Evolutionary conservation across 2,888 invertebrate genomes (phyloP).

Genomic region (Arctia plantaginis): DNA sequence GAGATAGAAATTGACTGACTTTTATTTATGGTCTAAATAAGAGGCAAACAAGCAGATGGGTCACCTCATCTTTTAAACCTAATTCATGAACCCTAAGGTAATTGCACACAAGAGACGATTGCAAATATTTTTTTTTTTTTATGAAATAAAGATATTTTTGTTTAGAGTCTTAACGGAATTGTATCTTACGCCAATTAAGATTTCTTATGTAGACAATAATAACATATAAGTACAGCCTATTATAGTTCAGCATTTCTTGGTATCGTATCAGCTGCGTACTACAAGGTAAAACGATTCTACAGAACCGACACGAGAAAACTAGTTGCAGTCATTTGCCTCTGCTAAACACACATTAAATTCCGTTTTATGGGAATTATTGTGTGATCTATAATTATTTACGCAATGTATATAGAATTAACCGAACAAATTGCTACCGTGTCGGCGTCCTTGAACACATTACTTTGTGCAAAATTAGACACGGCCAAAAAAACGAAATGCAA

Average conservation of each 20-base stretch:
- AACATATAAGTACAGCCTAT: conserved; percentile 23
- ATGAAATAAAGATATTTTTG: too few species aligned
- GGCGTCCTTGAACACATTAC: conserved; percentile 61
- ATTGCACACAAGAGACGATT: too few species aligned
- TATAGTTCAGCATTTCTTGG: conserved; percentile 22
- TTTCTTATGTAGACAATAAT: conserved; percentile 30
- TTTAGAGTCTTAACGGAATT: too few species aligned
- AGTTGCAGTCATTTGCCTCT: conserved; percentile 6
- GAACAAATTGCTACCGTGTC: conserved; percentile 45
- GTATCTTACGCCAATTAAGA: conserved; percentile 14
- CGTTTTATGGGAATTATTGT: conserved; percentile 44
- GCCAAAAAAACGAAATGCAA: conserved; percentile 60
- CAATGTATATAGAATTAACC: conserved; percentile 52
- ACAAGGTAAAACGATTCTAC: conserved; percentile 21
- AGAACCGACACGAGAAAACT: conserved; percentile 11
- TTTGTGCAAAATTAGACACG: conserved; percentile 63
- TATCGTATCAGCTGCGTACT: conserved; percentile 16
- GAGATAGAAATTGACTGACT: neutral
- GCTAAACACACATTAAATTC: conserved; percentile 25
- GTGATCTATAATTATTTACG: conserved; percentile 46
- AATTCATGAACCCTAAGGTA: neutral
- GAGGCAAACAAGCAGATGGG: neutral
- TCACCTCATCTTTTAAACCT: neutral
- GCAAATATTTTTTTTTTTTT: too few species aligned
- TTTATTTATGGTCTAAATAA: too few species aligned